Evolutionary conservation across 2,113 vertebrate genomes (phyloP), one percentile per base, ranked within the genome.

Genomic region (Brachyistius frenatus): DNA sequence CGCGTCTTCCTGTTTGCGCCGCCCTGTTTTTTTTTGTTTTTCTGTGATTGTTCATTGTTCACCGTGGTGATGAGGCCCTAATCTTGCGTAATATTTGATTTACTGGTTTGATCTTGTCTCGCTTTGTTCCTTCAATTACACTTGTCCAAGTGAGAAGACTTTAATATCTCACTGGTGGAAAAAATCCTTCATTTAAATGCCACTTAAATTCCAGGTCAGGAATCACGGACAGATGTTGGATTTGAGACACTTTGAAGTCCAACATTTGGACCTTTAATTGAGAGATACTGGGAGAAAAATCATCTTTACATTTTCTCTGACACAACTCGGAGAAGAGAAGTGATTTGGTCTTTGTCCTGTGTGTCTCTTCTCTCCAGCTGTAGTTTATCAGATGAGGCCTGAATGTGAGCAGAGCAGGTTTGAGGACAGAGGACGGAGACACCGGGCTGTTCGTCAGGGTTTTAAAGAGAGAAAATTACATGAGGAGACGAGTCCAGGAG

Each of bases 331-430:
- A 53, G 50, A 3, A 0, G 0, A 37, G 53, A 31, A 53, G 2
- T 3, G 39, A 55, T 81, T 33, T 53, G 0, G n/a, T 0, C 71
- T 33, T 57, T 0, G n/a, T 0, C 71, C 47, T 16, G 69, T 10
- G 78, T 73, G 10, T 46, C 35, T 73, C 71, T 23, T 23, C 55
- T 0, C 47, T 62, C 15, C 52, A 33, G 0, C 50, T 37, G 31
- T 44, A 41, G 11, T 47, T 16, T 56, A 33, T 66, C 73, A 60
- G 52, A 58, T 67, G 33, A 44, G 66, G n/a, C 11, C 16, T 36
- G 3, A 81, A 56, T 6, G 23, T 7, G 30, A 71, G 33, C 56
- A 46, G 62, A 74, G 55, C 69, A 65, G 76, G 58, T 70, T 30
- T 69, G 70, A 55, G 5, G 36, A 46, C 23, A 2, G 11, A 37